Base-by-base conservation (phyloP, 2,888 invertebrate genomes). In the Amphipyra berbera region DNA sequence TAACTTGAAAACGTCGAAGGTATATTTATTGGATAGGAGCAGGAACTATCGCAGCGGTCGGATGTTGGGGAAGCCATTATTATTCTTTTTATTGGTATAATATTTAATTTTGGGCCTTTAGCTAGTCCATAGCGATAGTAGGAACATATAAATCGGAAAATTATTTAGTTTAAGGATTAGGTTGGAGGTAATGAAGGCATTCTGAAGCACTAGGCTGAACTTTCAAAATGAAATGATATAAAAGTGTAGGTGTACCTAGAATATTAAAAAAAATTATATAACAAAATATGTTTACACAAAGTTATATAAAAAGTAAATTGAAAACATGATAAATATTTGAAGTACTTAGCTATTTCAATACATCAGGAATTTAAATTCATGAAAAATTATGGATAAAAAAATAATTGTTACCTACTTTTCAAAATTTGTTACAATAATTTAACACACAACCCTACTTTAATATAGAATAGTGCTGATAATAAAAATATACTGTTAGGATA, bases 31-130 rank as follows among this genome's bases (percentile, higher is more conserved):
- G 90, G 85, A 77, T 83, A 87, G 82, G 83, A 86, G 88, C 83
- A 86, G 90, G 91, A 94, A 94, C 93, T 94, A 94, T 94, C 94
- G 90, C 83, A 68, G 83, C 79, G 83, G 84, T 87, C 92, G 94
- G 94, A 94, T 91, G 91, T 84, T 74, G 79, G 88, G 93, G 92
- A 90, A 88, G 90, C 90, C 91, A 90, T 94, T 94, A 93, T 90
- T 89, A 93, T 94, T 90, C 90, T 88, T 93, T 94, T 95, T 95
- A 95, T 95, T 95, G 94, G 94, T 93, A 94, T 94, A 93, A 94
- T 95, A 95, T 95, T 95, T 94, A 95, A 95, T 94, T 95, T 94
- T 90, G 88, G 90, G 82, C 88, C 87, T 89, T 92, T 88, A 88
- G 84, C 86, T 89, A 87, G 87, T 83, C 85, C 79, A 70, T 81